Percentiles rank a stretch among this genome's conserved stretches.
These are phyloP conservation scores for Stigmatopora argus DNA, from an alignment of 2,113 vertebrate species.

Conservation along the genomic window DNA sequence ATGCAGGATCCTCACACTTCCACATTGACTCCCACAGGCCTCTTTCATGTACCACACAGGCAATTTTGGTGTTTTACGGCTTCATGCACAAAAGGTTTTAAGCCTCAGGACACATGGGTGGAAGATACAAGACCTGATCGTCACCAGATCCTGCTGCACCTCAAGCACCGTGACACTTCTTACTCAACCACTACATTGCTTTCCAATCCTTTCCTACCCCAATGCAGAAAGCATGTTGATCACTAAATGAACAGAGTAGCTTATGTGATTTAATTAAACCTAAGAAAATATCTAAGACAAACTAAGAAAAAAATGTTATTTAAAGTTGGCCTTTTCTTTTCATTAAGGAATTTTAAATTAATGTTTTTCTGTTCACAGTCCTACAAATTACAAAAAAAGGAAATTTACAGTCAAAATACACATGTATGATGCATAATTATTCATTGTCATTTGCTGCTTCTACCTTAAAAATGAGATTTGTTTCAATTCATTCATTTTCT, in stretches of 20 bases:
- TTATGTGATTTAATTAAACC: background rate
- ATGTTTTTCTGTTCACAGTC: background rate
- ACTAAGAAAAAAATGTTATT: background rate
- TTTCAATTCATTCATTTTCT: no score
- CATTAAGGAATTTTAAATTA: background rate
- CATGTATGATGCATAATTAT: no score
- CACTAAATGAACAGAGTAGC: background rate
- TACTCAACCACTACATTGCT: background rate
- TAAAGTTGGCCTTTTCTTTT: background rate
- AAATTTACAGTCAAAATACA: no score
- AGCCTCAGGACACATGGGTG: background rate
- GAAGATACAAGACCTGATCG: slow-evolving; percentile 5
- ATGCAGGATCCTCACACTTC: background rate
- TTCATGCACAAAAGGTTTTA: slow-evolving; percentile 8
- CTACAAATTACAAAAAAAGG: background rate
- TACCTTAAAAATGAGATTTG: no score
- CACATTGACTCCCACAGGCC: background rate
- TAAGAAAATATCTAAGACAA: background rate
- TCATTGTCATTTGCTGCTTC: no score
- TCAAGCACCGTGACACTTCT: background rate
- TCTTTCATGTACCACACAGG: slow-evolving; percentile 1
- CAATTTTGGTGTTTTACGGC: slow-evolving; percentile 6
- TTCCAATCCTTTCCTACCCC: background rate
- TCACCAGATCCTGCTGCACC: slow-evolving; percentile 4
- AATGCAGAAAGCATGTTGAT: background rate